phyloP scores from a whole-genome alignment of 1,140 invertebrate species.

The Drosophila quadrilineata region DNA sequence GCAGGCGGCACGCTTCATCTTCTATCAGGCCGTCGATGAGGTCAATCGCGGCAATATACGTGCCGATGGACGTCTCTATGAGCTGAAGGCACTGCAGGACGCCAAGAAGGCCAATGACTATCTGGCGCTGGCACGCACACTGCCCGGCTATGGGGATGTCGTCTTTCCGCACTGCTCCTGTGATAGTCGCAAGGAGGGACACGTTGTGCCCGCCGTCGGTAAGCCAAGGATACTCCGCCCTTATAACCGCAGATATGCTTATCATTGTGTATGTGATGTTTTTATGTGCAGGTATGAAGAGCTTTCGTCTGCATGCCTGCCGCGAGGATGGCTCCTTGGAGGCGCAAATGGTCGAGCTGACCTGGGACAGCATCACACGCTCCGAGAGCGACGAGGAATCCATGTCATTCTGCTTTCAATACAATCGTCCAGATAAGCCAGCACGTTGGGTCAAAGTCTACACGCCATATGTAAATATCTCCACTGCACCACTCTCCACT shows the following conservation, averaged over 20 bases:
- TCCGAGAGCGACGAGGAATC: constrained; percentile 95
- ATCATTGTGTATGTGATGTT: background rate
- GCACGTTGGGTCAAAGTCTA: constrained; percentile 94
- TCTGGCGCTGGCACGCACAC: constrained; percentile 90
- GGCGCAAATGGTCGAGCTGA: constrained; percentile 92
- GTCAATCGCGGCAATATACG: constrained; percentile 96
- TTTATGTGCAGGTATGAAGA: constrained; percentile 82
- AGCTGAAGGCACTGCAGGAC: constrained; percentile 97
- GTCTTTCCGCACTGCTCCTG: constrained; percentile 97
- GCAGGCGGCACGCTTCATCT: constrained; percentile 88
- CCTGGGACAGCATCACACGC: constrained; percentile 90
- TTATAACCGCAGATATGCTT: too few relatives aligned
- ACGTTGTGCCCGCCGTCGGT: constrained; percentile 91
- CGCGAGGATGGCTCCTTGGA: constrained; percentile 92
- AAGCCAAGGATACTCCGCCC: too few relatives aligned
- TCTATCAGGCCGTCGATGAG: constrained; percentile 95
- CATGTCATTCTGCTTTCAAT: constrained; percentile 94
- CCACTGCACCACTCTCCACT: background rate
- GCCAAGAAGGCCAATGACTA: constrained; percentile 93
- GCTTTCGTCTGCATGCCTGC: constrained; percentile 93
- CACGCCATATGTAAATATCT: constrained; percentile 90
- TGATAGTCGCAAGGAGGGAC: constrained; percentile 95
- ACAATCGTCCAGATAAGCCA: constrained; percentile 90
- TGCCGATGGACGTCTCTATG: constrained; percentile 94
- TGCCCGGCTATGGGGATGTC: constrained; percentile 95